These are phyloP conservation scores for Mormoops blainvillei DNA, from an alignment of 2,113 vertebrate species.

Conservation along the genomic window DNA sequence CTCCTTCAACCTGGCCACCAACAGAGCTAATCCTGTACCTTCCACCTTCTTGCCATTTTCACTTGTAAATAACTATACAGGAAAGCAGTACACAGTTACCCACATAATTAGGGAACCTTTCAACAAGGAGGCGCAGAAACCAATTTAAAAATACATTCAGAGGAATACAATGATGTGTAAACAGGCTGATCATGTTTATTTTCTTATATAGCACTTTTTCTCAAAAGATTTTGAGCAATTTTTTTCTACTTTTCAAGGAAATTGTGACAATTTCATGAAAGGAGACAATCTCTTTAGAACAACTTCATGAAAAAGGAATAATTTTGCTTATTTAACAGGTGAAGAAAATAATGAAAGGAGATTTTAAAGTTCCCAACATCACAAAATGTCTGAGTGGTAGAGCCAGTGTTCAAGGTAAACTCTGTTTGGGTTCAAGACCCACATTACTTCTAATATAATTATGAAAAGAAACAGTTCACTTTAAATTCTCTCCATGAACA, in stretches of 20 bases:
- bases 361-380: not conserved
- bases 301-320: not conserved
- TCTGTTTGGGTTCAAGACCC: not conserved
- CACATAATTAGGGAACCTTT: not conserved
- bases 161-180: not conserved
- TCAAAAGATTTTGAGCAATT: slow-evolving; percentile 2
- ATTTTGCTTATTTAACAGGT: not conserved
- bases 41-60: not conserved
- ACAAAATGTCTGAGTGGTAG: not conserved
- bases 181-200: not conserved
- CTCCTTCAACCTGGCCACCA: not conserved
- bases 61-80: not conserved
- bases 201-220: not conserved
- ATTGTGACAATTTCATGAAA: not conserved
- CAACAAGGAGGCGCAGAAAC: not conserved
- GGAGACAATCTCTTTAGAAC: not conserved
- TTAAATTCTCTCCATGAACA: not conserved
- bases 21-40: not conserved
- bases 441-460: not conserved
- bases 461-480: not conserved
- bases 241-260: not conserved
- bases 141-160: not conserved
- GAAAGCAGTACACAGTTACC: not conserved
- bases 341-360: not conserved
- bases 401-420: not conserved